Evolutionary conservation across 2,888 invertebrate species (phyloP).

Genomic region (Himalopsyche tibetana): DNA sequence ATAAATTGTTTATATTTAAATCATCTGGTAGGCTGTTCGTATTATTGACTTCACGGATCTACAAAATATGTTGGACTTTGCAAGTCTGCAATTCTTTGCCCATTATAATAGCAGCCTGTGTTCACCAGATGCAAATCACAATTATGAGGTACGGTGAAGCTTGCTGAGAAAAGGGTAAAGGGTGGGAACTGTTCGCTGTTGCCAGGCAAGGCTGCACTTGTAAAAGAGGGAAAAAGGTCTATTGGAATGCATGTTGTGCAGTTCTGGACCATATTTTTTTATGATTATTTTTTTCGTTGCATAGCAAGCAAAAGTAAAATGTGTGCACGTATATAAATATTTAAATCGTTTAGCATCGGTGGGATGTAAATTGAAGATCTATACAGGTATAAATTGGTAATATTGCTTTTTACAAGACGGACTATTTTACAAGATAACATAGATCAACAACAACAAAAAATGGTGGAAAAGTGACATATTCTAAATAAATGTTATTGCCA

Average conservation of each 20-base stretch:
- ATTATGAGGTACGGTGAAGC: background rate
- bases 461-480: no score
- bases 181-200: conserved; percentile 14
- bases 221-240: background rate
- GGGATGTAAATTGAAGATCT: no score
- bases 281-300: background rate
- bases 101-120: conserved; percentile 22
- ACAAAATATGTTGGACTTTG: background rate
- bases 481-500: no score
- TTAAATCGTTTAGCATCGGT: no score
- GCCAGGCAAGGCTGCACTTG: conserved; percentile 33
- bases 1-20: no score
- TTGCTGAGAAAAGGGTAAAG: background rate
- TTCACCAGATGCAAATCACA: conserved; percentile 1
- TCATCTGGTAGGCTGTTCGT: no score
- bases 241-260: background rate
- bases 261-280: conserved; percentile 24
- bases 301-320: background rate
- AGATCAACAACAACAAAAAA: no score
- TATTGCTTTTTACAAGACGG: no score
- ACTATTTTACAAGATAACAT: no score
- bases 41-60: no score
- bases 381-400: no score
- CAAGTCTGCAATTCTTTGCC: background rate
- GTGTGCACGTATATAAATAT: background rate